Evolutionary conservation across 2,888 invertebrate species (phyloP), one percentile per base, ranked within the genome.

Genomic region (Yponomeuta cagnagella): DNA sequence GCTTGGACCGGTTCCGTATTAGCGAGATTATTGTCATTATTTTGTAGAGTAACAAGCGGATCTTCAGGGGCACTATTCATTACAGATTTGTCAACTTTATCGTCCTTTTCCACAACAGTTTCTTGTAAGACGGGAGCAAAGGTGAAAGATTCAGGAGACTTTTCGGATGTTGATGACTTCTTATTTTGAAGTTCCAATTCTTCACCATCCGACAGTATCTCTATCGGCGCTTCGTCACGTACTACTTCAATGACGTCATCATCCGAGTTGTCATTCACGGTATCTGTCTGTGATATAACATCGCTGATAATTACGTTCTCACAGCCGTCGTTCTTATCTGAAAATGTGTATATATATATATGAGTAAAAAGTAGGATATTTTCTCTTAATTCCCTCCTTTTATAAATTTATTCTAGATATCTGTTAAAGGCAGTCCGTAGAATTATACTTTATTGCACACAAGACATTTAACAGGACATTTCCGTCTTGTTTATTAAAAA

Each of bases 241-340:
- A 90, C 86, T 52, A 92, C 90, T 81, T 91, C 91, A 67, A 91
- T 90, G 12, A 90, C 90, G 70, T 90, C 91, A 78, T 92, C 91
- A 72, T 92, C 91, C 2, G 91, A 91, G 37, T 80, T 79, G 4
- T 58, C 52, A 15, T 58, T 58, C 15, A 58, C 15, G 67, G 83
- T 81, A 15, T 84, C 84, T 23, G 72, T 70, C 33, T 70, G 74
- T 33, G 82, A 79, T 52, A 78, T 77, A 33, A 82, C 75, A 70
- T 76, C 80, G 63, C 77, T 79, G 71, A 83, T 82, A 31, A 79
- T 66, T n/a, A 80, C 72, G 69, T 81, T 76, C 71, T 75, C 74
- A 37, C 73, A 74, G 37, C 71, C 74, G 72, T 77, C 77, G 10
- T 70, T 72, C 58, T 71, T 58, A 72, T 71, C 76, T 75, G 73